Conservation (phyloP, 2,113 vertebrate genomes). For the Saiga tatarica region DNA sequence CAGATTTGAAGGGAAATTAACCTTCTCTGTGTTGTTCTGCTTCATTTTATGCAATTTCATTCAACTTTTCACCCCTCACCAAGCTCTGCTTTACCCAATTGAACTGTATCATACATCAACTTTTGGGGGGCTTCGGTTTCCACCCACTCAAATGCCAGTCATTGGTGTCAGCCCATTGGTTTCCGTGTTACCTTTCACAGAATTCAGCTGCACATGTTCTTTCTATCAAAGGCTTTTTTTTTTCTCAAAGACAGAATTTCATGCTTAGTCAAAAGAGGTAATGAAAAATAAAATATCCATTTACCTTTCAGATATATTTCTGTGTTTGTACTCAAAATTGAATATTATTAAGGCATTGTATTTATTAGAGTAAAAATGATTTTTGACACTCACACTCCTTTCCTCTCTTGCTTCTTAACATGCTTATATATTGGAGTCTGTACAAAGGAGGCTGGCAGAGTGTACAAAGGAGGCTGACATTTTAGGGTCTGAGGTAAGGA, state of each 20-base stretch:
- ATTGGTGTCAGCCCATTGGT: background rate
- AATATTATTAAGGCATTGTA: constrained; percentile 40
- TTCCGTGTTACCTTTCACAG: background rate
- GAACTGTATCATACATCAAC: background rate
- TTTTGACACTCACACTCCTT: background rate
- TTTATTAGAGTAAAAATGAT: constrained; percentile 55
- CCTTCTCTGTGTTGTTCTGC: constrained; percentile 41
- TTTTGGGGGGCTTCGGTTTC: background rate
- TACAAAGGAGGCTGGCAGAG: background rate
- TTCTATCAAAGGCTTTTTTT: background rate
- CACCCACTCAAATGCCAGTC: background rate
- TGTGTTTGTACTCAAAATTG: constrained; percentile 32
- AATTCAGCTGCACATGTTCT: background rate
- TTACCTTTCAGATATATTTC: constrained; percentile 50
- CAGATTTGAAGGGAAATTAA: constrained; percentile 59
- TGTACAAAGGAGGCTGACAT: background rate
- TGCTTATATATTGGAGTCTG: background rate
- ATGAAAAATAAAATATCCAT: constrained; percentile 56
- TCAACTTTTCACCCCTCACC: constrained; percentile 35
- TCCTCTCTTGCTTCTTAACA: background rate
- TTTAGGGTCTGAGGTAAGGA: background rate
- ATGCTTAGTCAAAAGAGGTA: constrained; percentile 55
- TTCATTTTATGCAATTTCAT: constrained; percentile 47
- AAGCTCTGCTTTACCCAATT: background rate
- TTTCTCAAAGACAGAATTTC: constrained; percentile 32